Evolutionary conservation across 2,797 vertebrate species (phyloP).

Genomic region (Sebastiscus albofasciatus): DNA sequence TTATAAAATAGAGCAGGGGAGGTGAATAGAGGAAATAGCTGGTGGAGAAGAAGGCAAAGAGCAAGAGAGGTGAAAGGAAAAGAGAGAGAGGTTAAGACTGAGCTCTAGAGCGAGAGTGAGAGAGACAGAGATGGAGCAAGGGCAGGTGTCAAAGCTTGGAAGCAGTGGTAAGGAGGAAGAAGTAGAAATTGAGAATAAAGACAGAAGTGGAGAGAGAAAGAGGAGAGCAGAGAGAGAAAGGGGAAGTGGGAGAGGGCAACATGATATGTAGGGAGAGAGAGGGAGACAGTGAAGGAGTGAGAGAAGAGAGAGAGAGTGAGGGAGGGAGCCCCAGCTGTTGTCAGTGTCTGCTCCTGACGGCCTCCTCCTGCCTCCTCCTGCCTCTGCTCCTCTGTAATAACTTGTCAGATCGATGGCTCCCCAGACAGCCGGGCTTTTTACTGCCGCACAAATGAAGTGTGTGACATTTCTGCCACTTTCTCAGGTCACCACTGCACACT

Average conservation of each 20-base stretch:
- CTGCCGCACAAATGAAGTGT: constrained; percentile 69
- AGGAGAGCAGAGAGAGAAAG: neutral
- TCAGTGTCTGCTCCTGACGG: constrained; percentile 68
- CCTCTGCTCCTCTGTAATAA: constrained; percentile 77
- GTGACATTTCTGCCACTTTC: constrained; percentile 75
- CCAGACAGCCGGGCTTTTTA: constrained; percentile 61
- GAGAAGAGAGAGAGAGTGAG: neutral
- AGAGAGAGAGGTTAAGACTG: neutral
- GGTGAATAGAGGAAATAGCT: neutral
- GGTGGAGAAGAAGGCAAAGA: neutral
- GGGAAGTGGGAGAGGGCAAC: neutral
- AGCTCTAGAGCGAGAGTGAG: neutral
- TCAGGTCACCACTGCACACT: constrained; percentile 50
- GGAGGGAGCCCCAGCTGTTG: constrained; percentile 49
- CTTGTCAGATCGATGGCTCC: constrained; percentile 83
- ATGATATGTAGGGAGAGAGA: neutral
- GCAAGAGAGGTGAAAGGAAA: neutral
- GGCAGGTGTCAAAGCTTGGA: constrained; percentile 15
- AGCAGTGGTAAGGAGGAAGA: neutral
- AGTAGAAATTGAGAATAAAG: neutral
- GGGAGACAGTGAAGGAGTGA: neutral
- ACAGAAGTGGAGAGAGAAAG: constrained; percentile 1
- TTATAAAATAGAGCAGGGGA: neutral
- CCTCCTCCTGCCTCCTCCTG: constrained; percentile 55
- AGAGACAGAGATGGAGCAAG: neutral